These are phyloP conservation scores for Molossus molossus DNA, from an alignment of 2,797 vertebrate genomes.

Conservation along the genomic window DNA sequence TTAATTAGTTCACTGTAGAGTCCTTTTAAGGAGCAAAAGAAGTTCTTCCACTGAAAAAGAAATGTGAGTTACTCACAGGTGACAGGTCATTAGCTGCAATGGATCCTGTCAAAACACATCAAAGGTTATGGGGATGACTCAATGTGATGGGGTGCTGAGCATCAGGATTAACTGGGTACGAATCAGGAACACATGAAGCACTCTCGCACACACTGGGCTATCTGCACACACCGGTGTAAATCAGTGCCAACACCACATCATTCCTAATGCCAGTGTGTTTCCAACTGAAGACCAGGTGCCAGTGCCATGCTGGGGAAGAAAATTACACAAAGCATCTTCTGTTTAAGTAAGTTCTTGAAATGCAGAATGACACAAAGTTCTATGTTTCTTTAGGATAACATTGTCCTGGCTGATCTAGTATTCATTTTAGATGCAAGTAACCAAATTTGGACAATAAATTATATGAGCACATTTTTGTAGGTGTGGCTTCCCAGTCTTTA, in stretches of 20 bases:
- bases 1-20: background rate
- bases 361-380: constrained; percentile 17
- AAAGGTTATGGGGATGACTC: background rate
- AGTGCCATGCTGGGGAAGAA: background rate
- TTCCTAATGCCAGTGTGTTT: background rate
- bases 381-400: background rate
- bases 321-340: background rate
- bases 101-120: background rate
- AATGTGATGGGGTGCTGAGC: background rate
- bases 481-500: background rate
- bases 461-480: background rate
- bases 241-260: background rate
- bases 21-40: background rate
- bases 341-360: background rate
- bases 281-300: background rate
- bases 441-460: background rate
- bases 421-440: background rate
- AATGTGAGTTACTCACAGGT: background rate
- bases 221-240: background rate
- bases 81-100: background rate
- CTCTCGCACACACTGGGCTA: background rate
- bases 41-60: background rate
- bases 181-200: background rate
- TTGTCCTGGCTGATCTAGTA: background rate
- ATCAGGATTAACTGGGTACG: background rate